A percentile compares a stretch with the other conserved stretches of the same genome.
phyloP scores from a whole-genome alignment of 2,888 invertebrate genomes.

The Diarsia dahlii region DNA sequence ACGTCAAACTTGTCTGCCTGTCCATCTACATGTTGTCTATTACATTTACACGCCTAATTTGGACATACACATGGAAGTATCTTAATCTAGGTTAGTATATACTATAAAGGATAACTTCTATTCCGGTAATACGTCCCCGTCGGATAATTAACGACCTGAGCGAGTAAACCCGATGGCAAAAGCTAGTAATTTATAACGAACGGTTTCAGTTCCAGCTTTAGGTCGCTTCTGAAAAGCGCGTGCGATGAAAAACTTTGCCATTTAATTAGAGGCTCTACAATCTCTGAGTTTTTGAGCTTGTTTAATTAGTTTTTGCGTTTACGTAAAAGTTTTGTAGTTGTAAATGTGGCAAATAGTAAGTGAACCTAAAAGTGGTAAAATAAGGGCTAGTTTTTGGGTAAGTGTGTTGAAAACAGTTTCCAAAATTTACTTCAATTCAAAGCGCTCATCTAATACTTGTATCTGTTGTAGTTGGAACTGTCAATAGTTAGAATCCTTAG shows the following conservation, averaged over 20 bases:
- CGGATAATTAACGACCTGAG: slow-evolving; percentile 4
- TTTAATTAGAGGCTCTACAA: slow-evolving; percentile 60
- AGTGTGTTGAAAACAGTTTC: too few species aligned
- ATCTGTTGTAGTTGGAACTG: too few species aligned
- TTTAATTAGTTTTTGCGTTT: slow-evolving; percentile 48
- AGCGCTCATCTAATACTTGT: too few species aligned
- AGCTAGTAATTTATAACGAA: slow-evolving; percentile 56
- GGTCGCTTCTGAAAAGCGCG: slow-evolving; percentile 46
- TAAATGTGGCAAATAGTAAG: slow-evolving; percentile 24
- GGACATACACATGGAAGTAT: neutral
- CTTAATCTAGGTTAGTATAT: neutral
- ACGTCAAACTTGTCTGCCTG: neutral
- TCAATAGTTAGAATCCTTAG: too few species aligned
- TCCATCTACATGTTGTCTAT: neutral
- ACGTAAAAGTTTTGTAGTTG: slow-evolving; percentile 1
- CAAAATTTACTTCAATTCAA: too few species aligned
- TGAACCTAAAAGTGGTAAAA: too few species aligned
- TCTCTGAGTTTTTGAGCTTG: slow-evolving; percentile 42
- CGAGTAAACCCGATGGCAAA: neutral
- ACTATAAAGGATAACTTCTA: slow-evolving; percentile 1
- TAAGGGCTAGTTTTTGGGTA: too few species aligned
- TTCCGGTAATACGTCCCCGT: neutral
- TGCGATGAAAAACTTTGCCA: slow-evolving; percentile 61
- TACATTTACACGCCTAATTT: neutral
- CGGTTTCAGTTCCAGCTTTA: slow-evolving; percentile 40